A percentile compares a stretch with the other conserved stretches of the same genome.
phyloP scores from a whole-genome alignment of 2,888 invertebrate species.

The Pyralis farinalis region DNA sequence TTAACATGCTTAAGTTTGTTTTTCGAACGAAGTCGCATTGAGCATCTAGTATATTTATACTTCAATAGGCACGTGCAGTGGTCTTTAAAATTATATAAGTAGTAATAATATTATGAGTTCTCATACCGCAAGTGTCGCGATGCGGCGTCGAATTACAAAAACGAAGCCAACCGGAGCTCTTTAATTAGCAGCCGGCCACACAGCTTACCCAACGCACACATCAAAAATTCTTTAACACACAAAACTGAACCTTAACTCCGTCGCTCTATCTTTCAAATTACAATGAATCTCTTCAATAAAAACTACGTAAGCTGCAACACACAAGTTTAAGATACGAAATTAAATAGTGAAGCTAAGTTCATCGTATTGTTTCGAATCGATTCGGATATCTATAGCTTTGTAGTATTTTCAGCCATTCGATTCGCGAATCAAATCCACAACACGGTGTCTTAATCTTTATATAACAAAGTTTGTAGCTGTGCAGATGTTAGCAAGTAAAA shows the following conservation, averaged over 20 bases:
- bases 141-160: conserved; percentile 52
- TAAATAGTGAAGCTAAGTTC: no score
- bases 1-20: no score
- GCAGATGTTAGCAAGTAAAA: no score
- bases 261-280: background rate
- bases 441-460: no score
- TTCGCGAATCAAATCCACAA: no score
- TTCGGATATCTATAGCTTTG: no score
- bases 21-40: no score
- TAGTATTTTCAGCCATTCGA: no score
- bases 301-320: background rate
- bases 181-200: conserved; percentile 46
- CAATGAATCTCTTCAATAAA: background rate
- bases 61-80: background rate
- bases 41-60: no score
- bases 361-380: no score
- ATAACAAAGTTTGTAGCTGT: no score
- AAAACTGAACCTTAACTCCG: conserved; percentile 1
- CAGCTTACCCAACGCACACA: conserved; percentile 6
- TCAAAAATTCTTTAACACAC: background rate
- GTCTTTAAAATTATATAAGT: background rate
- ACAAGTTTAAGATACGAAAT: no score
- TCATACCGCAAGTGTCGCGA: conserved; percentile 36
- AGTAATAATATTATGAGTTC: background rate
- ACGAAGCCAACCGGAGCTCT: conserved; percentile 43